A percentile compares a stretch with the other conserved stretches of the same genome.
These are phyloP conservation scores for Sitobion miscanthi DNA, from an alignment of 1,140 invertebrate species.

Conservation along the genomic window DNA sequence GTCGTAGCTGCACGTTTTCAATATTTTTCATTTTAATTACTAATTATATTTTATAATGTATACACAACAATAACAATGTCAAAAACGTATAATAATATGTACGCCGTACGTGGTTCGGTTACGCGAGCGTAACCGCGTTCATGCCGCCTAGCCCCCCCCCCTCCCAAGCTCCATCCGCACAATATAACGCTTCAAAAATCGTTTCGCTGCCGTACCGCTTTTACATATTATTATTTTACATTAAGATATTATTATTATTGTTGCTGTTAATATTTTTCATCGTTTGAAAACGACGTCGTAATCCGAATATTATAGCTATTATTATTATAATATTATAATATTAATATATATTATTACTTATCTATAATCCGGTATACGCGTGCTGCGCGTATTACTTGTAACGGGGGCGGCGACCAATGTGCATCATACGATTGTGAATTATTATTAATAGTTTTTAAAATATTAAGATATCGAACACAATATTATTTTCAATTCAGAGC, in stretches of 20 bases:
- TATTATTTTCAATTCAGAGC: background rate
- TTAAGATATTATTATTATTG: background rate
- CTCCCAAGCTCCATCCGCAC: too few relatives aligned
- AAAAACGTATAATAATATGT: slow-evolving; percentile 17
- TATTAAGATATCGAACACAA: background rate
- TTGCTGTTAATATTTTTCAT: background rate
- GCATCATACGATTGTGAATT: background rate
- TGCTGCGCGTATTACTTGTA: background rate
- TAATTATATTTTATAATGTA: slow-evolving; percentile 8
- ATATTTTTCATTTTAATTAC: background rate
- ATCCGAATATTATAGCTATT: background rate
- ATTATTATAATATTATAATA: too few relatives aligned
- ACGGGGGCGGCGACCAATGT: background rate
- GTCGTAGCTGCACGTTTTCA: background rate
- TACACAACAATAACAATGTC: background rate
- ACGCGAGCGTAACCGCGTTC: background rate
- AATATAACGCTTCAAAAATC: background rate
- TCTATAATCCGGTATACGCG: background rate
- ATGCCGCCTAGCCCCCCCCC: background rate
- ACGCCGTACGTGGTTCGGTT: background rate
- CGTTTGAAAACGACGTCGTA: background rate
- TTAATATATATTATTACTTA: background rate
- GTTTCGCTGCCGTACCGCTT: background rate
- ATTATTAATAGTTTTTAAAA: background rate
- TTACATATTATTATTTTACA: background rate